Base-by-base conservation (phyloP, 2,113 vertebrate genomes). In the Caranx melampygus region DNA sequence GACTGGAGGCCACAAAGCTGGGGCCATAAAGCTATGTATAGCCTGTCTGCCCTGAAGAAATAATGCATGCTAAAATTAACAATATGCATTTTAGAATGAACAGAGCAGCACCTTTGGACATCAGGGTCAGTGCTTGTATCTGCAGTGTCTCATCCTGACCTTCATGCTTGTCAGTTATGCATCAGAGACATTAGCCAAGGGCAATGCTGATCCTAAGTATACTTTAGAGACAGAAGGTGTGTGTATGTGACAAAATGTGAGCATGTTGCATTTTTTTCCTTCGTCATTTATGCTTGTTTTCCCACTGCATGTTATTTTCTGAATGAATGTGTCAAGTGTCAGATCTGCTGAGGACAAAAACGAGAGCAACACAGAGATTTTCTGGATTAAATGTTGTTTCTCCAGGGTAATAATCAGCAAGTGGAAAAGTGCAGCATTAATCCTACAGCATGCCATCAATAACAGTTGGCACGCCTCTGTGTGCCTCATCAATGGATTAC, bases 1-100 rank as follows among this genome's bases (percentile, higher is more conserved):
- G 83, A 87, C 76, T 84, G 66, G 65, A 89, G 86, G 82, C 85
- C 81, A 78, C 80, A 76, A 67, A 79, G 74, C 45, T 15, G 49
- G 71, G 49, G 44, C 85, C 70, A 79, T 81, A 70, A 82, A 76
- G 70, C 80, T 89, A 91, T 83, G 78, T 88, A 86, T 91, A 88
- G 86, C 54, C 65, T 4, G 47, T 73, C 75, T 79, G 45, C 66
- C 67, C 33, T 11, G 65, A 58, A 65, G 60, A 79, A 79, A 76
- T 89, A 83, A 87, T 87, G 73, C n/a, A 82, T 74, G 59, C 87
- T 76, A 82, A 89, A 92, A 82, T 85, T 78, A 82, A 85, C 80
- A 69, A 62, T 78, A 55, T 80, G 78, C 59, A 83, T 73, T 72
- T 90, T 78, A 75, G 21, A 67, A 71, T 62, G 65, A 76, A 70